Conservation (phyloP, 2,113 vertebrate species). For the Orthochromis malagaraziensis region DNA sequence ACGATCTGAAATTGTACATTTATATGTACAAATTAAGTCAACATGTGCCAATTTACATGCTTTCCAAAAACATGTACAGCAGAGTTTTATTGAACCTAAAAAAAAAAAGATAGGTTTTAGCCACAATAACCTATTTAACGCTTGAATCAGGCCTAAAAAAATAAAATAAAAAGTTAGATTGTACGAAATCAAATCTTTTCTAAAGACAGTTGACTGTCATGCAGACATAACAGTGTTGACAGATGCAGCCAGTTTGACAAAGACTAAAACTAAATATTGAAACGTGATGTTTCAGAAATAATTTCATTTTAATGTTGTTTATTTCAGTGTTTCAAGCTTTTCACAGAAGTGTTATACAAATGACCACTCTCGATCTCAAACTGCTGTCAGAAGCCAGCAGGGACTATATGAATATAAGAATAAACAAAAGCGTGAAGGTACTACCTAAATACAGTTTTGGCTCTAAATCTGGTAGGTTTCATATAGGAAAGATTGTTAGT, state of each 20-base stretch:
- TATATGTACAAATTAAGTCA: background rate
- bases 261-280: background rate
- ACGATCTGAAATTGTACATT: background rate
- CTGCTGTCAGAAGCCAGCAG: background rate
- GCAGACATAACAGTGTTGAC: background rate
- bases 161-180: background rate
- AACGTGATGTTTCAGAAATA: background rate
- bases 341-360: background rate
- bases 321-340: background rate
- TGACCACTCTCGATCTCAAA: background rate
- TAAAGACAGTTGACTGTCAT: background rate
- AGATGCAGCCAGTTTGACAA: background rate
- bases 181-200: rapidly evolving
- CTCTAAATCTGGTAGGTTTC: background rate
- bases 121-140: background rate
- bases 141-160: rapidly evolving
- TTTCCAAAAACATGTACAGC: background rate
- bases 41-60: rapidly evolving
- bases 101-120: background rate
- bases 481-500: background rate
- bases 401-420: background rate
- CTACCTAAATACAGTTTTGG: background rate
- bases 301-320: background rate
- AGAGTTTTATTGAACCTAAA: background rate
- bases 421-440: background rate